Evolutionary conservation across 2,797 vertebrate species (phyloP).

Genomic region (Platalea minor): DNA sequence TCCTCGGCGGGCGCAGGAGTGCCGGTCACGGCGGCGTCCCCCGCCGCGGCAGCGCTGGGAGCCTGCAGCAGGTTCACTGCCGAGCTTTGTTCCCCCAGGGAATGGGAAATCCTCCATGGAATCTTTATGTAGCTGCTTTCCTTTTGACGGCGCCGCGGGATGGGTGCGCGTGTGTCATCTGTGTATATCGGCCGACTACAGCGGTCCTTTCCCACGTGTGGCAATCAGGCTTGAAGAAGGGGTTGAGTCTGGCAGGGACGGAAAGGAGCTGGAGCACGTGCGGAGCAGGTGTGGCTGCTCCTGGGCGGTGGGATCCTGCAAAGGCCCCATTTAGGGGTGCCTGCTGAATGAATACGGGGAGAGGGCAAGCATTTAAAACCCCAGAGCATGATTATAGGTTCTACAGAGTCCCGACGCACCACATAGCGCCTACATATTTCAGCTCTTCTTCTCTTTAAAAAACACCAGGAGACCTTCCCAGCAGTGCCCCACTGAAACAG

Average conservation of each 20-base stretch:
- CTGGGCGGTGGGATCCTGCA: accelerated
- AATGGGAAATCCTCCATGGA: background rate
- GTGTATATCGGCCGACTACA: background rate
- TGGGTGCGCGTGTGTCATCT: background rate
- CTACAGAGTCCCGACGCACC: background rate
- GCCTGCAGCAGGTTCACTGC: background rate
- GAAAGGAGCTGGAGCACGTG: background rate
- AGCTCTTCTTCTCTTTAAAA: background rate
- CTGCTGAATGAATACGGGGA: background rate
- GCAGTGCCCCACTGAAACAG: background rate
- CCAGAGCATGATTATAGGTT: background rate
- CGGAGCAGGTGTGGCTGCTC: background rate
- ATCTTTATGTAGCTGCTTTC: background rate
- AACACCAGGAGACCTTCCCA: background rate
- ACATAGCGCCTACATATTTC: background rate
- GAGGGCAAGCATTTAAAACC: background rate
- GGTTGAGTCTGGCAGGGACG: background rate
- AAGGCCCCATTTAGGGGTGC: no score
- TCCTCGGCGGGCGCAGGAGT: background rate
- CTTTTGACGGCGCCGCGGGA: background rate
- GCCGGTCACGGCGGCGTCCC: accelerated
- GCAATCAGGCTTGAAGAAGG: background rate
- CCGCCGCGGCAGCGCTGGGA: accelerated
- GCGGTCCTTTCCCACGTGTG: background rate
- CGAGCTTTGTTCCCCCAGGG: background rate